Evolutionary conservation across 2,797 vertebrate species (phyloP).

Genomic region (Crenuchus spilurus): DNA sequence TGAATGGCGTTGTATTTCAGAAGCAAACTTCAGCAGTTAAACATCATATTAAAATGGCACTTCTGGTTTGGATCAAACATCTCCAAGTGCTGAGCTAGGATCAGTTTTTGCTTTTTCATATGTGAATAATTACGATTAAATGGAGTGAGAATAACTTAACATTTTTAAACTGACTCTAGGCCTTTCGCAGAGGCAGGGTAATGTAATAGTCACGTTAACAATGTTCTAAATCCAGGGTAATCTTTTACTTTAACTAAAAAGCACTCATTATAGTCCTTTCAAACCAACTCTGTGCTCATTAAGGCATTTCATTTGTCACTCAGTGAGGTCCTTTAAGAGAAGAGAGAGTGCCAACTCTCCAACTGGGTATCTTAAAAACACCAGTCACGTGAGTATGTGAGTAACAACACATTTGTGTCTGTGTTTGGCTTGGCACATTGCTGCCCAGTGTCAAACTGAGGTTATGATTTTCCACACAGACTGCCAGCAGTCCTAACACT

Average conservation of each 20-base stretch:
- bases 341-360: conserved; percentile 1
- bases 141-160: neutral
- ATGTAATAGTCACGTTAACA: neutral
- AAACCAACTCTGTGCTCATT: neutral
- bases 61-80: neutral
- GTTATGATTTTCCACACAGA: conserved; percentile 49
- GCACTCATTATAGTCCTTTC: neutral
- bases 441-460: conserved; percentile 40
- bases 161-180: neutral
- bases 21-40: neutral
- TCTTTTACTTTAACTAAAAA: neutral
- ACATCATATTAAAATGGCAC: neutral
- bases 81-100: neutral
- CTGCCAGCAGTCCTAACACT: conserved; percentile 59
- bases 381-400: conserved; percentile 32
- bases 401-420: conserved; percentile 31
- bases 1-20: neutral
- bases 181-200: too few species aligned
- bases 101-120: neutral
- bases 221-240: neutral
- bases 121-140: neutral
- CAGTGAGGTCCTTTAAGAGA: neutral
- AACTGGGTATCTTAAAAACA: conserved; percentile 39
- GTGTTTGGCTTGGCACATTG: conserved; percentile 31
- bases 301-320: neutral